A percentile compares a stretch with the other conserved stretches of the same genome.
These are phyloP conservation scores for Eupithecia inturbata DNA, from an alignment of 2,888 invertebrate species.

Conservation along the genomic window DNA sequence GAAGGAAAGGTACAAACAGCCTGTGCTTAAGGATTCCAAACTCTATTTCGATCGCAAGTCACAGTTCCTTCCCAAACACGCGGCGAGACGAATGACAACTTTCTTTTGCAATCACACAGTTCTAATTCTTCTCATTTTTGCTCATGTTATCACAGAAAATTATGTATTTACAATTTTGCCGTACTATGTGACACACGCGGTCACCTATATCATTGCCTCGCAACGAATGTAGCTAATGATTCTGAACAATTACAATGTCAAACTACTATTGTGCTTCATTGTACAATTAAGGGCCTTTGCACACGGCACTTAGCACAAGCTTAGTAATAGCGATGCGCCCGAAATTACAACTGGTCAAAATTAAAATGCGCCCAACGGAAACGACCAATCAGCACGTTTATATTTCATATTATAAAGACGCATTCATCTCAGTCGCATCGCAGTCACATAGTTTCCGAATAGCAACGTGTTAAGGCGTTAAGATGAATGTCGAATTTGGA, in stretches of 20 bases:
- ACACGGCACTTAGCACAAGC: neutral
- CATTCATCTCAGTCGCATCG: neutral
- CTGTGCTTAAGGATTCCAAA: conserved; percentile 23
- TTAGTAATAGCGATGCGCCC: neutral
- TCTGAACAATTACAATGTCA: conserved; percentile 61
- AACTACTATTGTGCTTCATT: conserved; percentile 55
- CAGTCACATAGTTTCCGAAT: neutral
- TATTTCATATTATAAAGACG: neutral
- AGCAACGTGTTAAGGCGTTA: neutral
- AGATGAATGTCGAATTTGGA: neutral
- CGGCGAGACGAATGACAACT: conserved; percentile 74
- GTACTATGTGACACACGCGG: conserved; percentile 77
- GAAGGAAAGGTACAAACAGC: conserved; percentile 16
- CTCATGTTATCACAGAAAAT: conserved; percentile 85
- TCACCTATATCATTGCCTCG: conserved; percentile 70
- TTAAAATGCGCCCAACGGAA: neutral
- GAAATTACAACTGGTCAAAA: neutral
- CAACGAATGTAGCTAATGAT: conserved; percentile 68
- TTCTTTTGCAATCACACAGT: conserved; percentile 82
- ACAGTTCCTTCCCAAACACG: conserved; percentile 63
- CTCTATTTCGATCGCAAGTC: conserved; percentile 33
- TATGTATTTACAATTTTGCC: conserved; percentile 85
- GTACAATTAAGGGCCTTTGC: neutral
- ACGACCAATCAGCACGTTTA: neutral
- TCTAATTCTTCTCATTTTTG: conserved; percentile 79